These are phyloP conservation scores for Meloidogyne floridensis DNA, from an alignment of 1,140 invertebrate genomes.

Conservation along the genomic window DNA sequence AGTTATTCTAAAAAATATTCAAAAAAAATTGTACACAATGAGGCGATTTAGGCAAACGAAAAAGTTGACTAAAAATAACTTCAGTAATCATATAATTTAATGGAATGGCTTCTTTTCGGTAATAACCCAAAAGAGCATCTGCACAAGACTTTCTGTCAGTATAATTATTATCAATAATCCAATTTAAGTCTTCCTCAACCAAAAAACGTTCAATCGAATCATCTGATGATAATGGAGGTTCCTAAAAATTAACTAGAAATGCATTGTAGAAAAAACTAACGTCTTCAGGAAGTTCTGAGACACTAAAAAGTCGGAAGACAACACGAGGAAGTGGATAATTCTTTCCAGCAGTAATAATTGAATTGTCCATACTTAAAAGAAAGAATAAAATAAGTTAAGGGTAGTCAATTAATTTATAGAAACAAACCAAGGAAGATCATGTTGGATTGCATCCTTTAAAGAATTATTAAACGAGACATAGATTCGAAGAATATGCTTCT, in stretches of 20 bases:
- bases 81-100: conserved; percentile 97
- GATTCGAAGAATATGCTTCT: conserved; percentile 90
- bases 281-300: conserved; percentile 93
- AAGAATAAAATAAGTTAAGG: conserved; percentile 72
- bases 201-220: conserved; percentile 96
- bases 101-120: conserved; percentile 89
- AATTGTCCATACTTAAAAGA: conserved; percentile 76
- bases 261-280: not conserved
- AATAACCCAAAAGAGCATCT: conserved; percentile 84
- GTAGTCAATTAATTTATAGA: conserved; percentile 76
- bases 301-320: conserved; percentile 82
- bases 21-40: conserved; percentile 68
- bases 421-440: conserved; percentile 80
- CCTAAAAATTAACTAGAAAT: conserved; percentile 57
- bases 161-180: conserved; percentile 86
- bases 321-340: conserved; percentile 73
- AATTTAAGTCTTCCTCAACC: conserved; percentile 92
- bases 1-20: conserved; percentile 7
- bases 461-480: conserved; percentile 93
- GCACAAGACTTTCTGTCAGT: conserved; percentile 77
- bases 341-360: conserved; percentile 75
- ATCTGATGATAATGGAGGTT: conserved; percentile 79
- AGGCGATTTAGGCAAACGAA: conserved; percentile 83
- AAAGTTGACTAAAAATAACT: conserved; percentile 74
- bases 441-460: conserved; percentile 89